These are phyloP conservation scores for Drosophila macrospina DNA, from an alignment of 2,888 invertebrate species.

Conservation along the genomic window DNA sequence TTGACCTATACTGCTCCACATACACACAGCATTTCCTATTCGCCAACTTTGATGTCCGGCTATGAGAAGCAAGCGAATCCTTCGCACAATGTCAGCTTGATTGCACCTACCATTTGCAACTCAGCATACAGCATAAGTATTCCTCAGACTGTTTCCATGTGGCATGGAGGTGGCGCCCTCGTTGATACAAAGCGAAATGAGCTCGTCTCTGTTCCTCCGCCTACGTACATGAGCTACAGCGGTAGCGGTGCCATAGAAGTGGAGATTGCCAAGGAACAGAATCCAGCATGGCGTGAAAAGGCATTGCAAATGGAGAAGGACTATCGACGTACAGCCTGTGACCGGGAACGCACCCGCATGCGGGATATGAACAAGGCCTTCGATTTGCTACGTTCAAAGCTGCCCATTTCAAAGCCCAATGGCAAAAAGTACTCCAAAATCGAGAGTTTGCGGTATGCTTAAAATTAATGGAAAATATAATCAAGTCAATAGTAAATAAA, in stretches of 20 bases:
- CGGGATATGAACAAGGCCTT: constrained; percentile 94
- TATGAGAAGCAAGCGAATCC: constrained; percentile 58
- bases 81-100: constrained; percentile 25
- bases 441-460: constrained; percentile 90
- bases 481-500: neutral
- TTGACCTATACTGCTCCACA: constrained; percentile 45
- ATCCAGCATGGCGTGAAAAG: constrained; percentile 87
- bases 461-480: neutral
- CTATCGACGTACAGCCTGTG: constrained; percentile 93
- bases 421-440: constrained; percentile 95
- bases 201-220: constrained; percentile 74
- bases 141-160: constrained; percentile 82
- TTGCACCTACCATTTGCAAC: constrained; percentile 25
- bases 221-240: constrained; percentile 75
- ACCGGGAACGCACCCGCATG: constrained; percentile 93
- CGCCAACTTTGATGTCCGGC: constrained; percentile 51
- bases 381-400: constrained; percentile 90
- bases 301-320: constrained; percentile 89
- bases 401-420: constrained; percentile 92
- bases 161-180: constrained; percentile 58
- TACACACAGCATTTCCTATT: constrained; percentile 48
- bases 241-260: constrained; percentile 66
- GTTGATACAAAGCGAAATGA: constrained; percentile 61
- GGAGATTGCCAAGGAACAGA: constrained; percentile 79
- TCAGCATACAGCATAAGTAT: constrained; percentile 65